Base-by-base conservation (phyloP, 1,140 invertebrate species). In the Lordiphosa clarofinis region DNA sequence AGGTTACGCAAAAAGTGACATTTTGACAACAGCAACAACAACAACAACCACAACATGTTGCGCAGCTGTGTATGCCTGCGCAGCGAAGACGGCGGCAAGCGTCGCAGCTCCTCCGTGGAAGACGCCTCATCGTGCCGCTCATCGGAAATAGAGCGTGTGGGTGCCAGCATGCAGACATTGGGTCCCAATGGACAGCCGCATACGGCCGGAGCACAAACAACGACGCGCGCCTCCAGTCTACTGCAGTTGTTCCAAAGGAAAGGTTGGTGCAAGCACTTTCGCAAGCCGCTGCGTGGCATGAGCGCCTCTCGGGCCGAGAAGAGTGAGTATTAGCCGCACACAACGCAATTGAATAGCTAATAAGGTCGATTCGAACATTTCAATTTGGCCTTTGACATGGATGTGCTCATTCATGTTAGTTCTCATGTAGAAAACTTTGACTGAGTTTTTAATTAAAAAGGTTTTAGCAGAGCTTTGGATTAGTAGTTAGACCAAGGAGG, bases 281-380 rank as follows among this genome's bases (percentile, higher is more conserved):
- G 91, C 90, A 90, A 91, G 60, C 89, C 90, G 61, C 71, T 78
- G 55, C 91, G 92, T 65, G 91, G 92, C 63, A 91, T 92, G 76
- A 92, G 92, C 89, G 93, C 93, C 91, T 92, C 92, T 7, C 92
- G 92, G 86, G 92, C 92, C 47, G 92, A 93, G 88, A 90, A 92
- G 90, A 93, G 93, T 94, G 88, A 93, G 93, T 93, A 61, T 7
- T 12, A 10, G 24, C 6, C 19, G 31, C 21, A 21, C 33, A 15
- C 12, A 13, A 49, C 4, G n/a, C 9, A 8, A 24, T 35, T 31
- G 7, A 31, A 31, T 31, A 31, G 7, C 28, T 31, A 8, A 7
- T 7, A 31, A 31, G 28, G 28, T 31, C 28, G 28, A 31, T 31
- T 31, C 28, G 7, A 31, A 8, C 28, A 8, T 8, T 31, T 31